Base-by-base conservation (phyloP, 2,113 vertebrate species). In the Lutjanus erythropterus region DNA sequence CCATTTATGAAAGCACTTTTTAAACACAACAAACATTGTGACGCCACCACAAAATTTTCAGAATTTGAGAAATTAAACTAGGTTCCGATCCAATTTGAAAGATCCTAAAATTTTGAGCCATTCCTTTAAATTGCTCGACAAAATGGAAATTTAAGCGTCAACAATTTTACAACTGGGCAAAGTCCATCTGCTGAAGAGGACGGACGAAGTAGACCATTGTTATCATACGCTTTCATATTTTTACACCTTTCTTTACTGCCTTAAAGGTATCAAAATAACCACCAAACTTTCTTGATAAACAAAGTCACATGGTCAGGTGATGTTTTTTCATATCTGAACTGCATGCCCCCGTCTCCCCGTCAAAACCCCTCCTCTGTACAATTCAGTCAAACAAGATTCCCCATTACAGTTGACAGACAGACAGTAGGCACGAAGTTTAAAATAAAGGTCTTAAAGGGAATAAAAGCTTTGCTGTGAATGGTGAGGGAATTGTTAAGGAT, bases 401-500 rank as follows among this genome's bases (percentile, higher is more conserved):
- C 72, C 82, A 88, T 89, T 89, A 87, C 80, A 85, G 80, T 86
- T 90, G 89, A 91, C 91, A 87, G 92, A 93, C 91, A 93, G 92
- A 93, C 89, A 91, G 86, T 81, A 71, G 78, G 85, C 89, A 85
- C 86, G 93, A 90, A 88, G 89, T 90, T 92, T 91, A 93, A 95
- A 95, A 93, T 90, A 88, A 92, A 88, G 91, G 90, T 80, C 91
- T 94, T 92, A 91, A 93, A 88, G 87, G 86, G 92, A 92, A 94
- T 93, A 93, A 96, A 95, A 91, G 94, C 88, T 79, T 86, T 55
- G 67, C 78, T 72, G 73, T 94, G 92, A 94, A 95, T 94, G 93
- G 89, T 71, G 75, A 76, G 87, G 90, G 89, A 91, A 95, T 94
- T 92, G 93, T 94, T 94, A 85, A 93, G 89, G 91, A 94, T 91